Evolutionary conservation across 2,113 vertebrate species (phyloP), one percentile per base, ranked within the genome.

Genomic region (Chascanopsetta lugubris): DNA sequence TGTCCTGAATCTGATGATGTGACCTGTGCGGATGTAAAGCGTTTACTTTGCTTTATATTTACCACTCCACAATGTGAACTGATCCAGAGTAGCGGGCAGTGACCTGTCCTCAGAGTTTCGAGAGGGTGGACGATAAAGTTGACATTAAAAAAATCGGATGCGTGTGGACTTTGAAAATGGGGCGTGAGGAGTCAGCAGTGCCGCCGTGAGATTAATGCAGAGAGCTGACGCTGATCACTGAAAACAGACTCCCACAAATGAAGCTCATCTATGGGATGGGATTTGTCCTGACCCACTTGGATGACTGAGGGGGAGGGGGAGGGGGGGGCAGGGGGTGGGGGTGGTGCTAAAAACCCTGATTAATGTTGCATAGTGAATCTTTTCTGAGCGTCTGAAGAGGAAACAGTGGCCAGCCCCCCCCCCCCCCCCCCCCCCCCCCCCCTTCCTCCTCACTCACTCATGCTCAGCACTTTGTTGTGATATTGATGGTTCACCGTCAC

Each of bases 231-330:
- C 45, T 29, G 27, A 34, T 10, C 2, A 12, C 34, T 11, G 45
- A 81, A 79, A 65, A 68, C 38, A 85, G 82, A 77, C 64, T 77
- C 73, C 53, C 56, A 34, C 50, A 73, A 82, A 76, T 69, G 18
- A 72, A 24, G 43, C 53, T 66, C 54, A 32, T 71, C 24, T 29
- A 66, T 24, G 57, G 48, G 67, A 63, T 67, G 59, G 55, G 48
- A 51, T 71, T 74, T 64, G 79, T 57, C 68, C 61, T 82, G 79
- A 85, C 83, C 85, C 68, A 87, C 69, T 78, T 87, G 80, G 80
- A 73, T 34, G 47, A 21, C 50, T 66, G 8, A 8, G 0, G 13
- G 22, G 13, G 20, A 24, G 25, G 24, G 51, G 61, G 29, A 22
- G 46, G 61, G 24, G 15, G 25, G 22, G 6, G 47, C 4, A 12